Conservation (phyloP, 2,888 invertebrate genomes). For the Oligia strigilis region DNA sequence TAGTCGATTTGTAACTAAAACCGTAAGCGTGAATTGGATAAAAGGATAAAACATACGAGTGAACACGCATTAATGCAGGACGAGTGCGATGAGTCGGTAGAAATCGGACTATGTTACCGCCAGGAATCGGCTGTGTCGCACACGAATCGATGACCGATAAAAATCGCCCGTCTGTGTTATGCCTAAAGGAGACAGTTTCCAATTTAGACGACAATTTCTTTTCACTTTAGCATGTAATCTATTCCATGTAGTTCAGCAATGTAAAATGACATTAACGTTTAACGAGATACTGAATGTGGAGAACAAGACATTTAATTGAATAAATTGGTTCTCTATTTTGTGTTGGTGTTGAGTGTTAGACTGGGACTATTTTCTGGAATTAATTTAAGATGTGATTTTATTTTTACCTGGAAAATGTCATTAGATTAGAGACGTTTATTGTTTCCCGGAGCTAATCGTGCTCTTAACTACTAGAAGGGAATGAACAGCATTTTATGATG, state of each 20-base stretch:
- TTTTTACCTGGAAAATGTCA: slow-evolving; percentile 16
- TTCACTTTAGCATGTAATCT: slow-evolving; percentile 60
- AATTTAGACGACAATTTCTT: slow-evolving; percentile 65
- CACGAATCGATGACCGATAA: slow-evolving; percentile 26
- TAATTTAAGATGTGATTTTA: slow-evolving; percentile 35
- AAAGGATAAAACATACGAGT: slow-evolving; percentile 51
- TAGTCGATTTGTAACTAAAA: slow-evolving; percentile 39
- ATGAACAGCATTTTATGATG: too few relatives aligned
- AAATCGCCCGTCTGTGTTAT: slow-evolving; percentile 7
- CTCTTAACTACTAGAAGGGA: not conserved
- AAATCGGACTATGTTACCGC: slow-evolving; percentile 29
- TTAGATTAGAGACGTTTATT: slow-evolving; percentile 7
- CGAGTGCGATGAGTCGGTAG: slow-evolving; percentile 48
- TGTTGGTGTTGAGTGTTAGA: slow-evolving; percentile 30
- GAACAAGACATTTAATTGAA: slow-evolving; percentile 62
- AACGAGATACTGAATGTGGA: slow-evolving; percentile 56
- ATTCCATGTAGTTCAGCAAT: slow-evolving; percentile 55
- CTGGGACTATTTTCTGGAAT: slow-evolving; percentile 41
- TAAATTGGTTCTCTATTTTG: slow-evolving; percentile 46
- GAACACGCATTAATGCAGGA: slow-evolving; percentile 50
- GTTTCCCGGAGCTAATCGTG: slow-evolving; percentile 7
- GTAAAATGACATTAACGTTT: slow-evolving; percentile 64
- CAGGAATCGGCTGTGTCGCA: slow-evolving; percentile 22
- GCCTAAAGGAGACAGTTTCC: slow-evolving; percentile 55
- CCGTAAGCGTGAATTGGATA: slow-evolving; percentile 54